Evolutionary conservation across 2,888 invertebrate species (phyloP).

Genomic region (Drosophila subquinaria): DNA sequence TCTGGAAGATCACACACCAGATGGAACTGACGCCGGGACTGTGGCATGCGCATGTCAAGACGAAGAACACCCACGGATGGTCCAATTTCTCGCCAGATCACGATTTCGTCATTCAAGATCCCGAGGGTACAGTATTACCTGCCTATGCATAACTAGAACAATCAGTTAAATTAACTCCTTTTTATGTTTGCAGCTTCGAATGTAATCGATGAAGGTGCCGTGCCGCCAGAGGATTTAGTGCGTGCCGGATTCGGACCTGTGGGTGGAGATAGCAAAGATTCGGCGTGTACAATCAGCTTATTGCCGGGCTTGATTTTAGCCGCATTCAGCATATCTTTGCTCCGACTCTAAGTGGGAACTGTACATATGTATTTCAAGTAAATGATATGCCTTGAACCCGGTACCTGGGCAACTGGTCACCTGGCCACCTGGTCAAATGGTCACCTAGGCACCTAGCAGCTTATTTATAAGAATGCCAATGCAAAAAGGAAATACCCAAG

Average conservation of each 20-base stretch:
- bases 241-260: constrained; percentile 69
- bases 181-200: constrained; percentile 24
- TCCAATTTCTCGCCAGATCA: constrained; percentile 82
- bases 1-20: constrained; percentile 84
- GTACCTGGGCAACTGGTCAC: constrained; percentile 31
- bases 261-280: constrained; percentile 7
- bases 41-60: constrained; percentile 83
- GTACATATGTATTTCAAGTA: constrained; percentile 24
- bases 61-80: constrained; percentile 83
- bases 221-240: constrained; percentile 73
- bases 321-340: constrained; percentile 34
- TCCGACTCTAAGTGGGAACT: constrained; percentile 54
- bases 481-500: constrained; percentile 59
- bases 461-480: constrained; percentile 51
- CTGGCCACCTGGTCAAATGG: constrained; percentile 17
- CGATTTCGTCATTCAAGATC: constrained; percentile 69
- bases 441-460: constrained; percentile 37
- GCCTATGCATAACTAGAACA: background rate
- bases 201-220: constrained; percentile 38
- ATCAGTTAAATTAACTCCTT: background rate
- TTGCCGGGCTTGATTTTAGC: constrained; percentile 18
- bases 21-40: constrained; percentile 80
- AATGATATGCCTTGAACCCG: constrained; percentile 5
- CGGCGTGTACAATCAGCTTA: constrained; percentile 16
- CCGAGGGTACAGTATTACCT: constrained; percentile 47